Conservation (phyloP, 2,888 invertebrate species). For the Formica aserva region DNA sequence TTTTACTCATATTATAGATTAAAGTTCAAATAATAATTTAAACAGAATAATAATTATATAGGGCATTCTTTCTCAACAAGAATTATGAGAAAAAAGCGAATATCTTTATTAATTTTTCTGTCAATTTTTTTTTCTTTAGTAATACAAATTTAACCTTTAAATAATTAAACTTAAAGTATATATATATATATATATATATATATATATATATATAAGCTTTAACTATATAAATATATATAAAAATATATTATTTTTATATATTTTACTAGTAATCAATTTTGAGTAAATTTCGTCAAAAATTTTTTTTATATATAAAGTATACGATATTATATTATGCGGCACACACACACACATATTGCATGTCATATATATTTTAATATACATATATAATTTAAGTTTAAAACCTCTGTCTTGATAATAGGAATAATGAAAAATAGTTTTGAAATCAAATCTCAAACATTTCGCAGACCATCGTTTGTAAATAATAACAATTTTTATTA, state of each 20-base stretch:
- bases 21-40: neutral
- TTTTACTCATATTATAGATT: neutral
- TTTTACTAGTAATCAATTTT: neutral
- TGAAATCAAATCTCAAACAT: neutral
- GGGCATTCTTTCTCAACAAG: no score
- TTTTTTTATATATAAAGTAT: neutral
- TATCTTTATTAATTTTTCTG: neutral
- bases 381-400: neutral
- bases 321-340: neutral
- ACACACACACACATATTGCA: no score
- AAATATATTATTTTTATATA: neutral
- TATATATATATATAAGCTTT: no score
- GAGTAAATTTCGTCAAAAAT: neutral
- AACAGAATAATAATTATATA: neutral
- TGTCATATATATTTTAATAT: neutral
- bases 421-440: neutral
- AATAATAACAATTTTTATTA: slow-evolving; percentile 6
- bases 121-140: neutral
- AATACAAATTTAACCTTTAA: neutral
- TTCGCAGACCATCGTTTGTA: neutral
- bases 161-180: neutral
- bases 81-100: no score
- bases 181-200: no score
- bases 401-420: neutral
- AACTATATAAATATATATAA: no score